Evolutionary conservation across 2,888 invertebrate genomes (phyloP).

Genomic region (Drosophila pseudotalamancana): DNA sequence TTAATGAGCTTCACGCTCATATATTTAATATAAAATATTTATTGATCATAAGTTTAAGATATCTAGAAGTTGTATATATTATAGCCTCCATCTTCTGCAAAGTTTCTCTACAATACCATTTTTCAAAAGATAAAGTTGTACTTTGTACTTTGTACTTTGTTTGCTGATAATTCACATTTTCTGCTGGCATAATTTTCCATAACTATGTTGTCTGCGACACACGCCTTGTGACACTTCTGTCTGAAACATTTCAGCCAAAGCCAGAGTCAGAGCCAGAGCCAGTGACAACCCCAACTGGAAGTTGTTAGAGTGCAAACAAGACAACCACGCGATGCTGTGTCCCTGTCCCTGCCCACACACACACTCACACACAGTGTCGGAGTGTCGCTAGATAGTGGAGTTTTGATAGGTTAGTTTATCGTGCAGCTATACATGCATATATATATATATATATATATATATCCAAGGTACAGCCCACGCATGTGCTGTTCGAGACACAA

Average conservation of each 20-base stretch:
- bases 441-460: too few relatives aligned
- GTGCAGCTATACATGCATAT: too few relatives aligned
- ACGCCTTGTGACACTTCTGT: slow-evolving; percentile 60
- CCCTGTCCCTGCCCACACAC: slow-evolving; percentile 46
- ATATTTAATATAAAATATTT: not conserved
- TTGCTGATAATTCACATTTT: not conserved
- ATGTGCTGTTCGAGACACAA: slow-evolving; percentile 7
- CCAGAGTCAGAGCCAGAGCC: slow-evolving; percentile 30
- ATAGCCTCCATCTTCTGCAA: too few relatives aligned
- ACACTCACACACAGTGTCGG: slow-evolving; percentile 7
- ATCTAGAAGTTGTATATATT: too few relatives aligned
- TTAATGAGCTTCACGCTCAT: too few relatives aligned
- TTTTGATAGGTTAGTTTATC: slow-evolving; percentile 37
- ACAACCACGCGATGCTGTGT: slow-evolving; percentile 49
- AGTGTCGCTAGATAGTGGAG: slow-evolving; percentile 67
- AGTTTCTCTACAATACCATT: not conserved
- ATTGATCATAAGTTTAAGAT: too few relatives aligned
- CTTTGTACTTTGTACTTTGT: slow-evolving; percentile 10
- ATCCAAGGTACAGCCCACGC: slow-evolving; percentile 49
- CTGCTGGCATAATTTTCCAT: slow-evolving; percentile 32
- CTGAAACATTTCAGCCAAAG: slow-evolving; percentile 45
- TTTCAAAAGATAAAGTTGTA: not conserved
- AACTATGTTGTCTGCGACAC: slow-evolving; percentile 29
- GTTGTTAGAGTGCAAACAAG: slow-evolving; percentile 72
- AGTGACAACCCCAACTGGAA: slow-evolving; percentile 50